These are phyloP conservation scores for Bothrops jararaca DNA, from an alignment of 2,113 vertebrate species.

Conservation along the genomic window DNA sequence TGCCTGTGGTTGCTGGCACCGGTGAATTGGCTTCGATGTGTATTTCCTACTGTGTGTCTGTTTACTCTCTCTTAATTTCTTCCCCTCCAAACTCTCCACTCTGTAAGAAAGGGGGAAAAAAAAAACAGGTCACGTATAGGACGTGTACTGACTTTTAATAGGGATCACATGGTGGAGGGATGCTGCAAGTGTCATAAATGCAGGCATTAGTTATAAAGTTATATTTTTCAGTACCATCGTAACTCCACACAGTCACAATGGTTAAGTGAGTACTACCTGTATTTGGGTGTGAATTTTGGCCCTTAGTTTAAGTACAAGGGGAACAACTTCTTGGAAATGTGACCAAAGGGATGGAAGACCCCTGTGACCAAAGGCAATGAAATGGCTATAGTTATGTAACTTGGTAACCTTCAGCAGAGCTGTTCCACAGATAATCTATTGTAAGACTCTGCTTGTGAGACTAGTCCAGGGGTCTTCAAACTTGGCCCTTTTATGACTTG, in stretches of 20 bases:
- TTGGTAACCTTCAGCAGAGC: not conserved
- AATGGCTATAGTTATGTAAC: not conserved
- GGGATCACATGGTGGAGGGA: not conserved
- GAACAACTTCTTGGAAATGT: not conserved
- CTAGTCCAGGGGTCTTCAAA: too few relatives aligned
- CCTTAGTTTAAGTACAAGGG: not conserved
- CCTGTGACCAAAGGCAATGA: not conserved
- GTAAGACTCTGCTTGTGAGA: not conserved
- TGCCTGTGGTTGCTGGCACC: not conserved
- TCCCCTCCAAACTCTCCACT: not conserved
- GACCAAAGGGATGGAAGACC: not conserved
- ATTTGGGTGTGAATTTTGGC: not conserved
- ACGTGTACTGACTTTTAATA: not conserved
- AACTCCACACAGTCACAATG: not conserved
- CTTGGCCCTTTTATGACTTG: too few relatives aligned
- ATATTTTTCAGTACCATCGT: not conserved
- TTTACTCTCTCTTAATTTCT: not conserved
- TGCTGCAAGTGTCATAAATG: not conserved
- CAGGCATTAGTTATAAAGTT: not conserved
- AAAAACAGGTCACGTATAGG: not conserved
- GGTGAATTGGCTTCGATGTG: not conserved
- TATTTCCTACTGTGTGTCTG: not conserved
- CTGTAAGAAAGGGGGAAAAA: not conserved
- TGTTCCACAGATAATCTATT: not conserved
- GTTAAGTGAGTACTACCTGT: not conserved